Evolutionary conservation across 2,113 vertebrate genomes (phyloP), one percentile per base, ranked within the genome.

Genomic region (Nothocercus julius): DNA sequence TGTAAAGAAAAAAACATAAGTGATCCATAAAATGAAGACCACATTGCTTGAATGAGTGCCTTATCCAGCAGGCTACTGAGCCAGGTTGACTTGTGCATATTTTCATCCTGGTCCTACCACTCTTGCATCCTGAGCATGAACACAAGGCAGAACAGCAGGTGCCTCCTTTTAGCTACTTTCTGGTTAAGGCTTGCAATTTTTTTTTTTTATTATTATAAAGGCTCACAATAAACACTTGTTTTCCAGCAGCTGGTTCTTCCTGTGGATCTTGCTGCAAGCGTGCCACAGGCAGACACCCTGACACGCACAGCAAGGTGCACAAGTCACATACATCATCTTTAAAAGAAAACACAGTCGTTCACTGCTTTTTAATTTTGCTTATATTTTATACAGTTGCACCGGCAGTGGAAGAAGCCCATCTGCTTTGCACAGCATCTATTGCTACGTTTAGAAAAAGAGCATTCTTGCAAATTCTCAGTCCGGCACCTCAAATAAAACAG

Each of bases 341-440:
- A 5, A 11, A 22, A 63, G 80, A 27, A 11, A 4, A 0, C 34
- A 8, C 13, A 81, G 47, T 12, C 32, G 49, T 54, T 92, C 38
- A 30, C 2, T 73, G 82, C 64, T 54, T 89, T 88, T 78, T 64
- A 63, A 16, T 78, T 64, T 30, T 81, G 78, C 59, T 88, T 84
- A 11, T 64, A 30, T 51, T 94, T 82, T 22, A 56, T 82, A 15
- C 32, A 38, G 28, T 82, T 72, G 62, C 42, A 82, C 0, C 20
- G 73, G 64, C 32, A 90, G 72, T 85, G 42, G 69, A 66, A 86
- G 32, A 68, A 92, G 47, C 56, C 72, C 22, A 32, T 47, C 90
- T 83, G 92, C 66, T 90, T 95, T 86, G 82, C 86, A 61, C 89
- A 92, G 91, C 69, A 82, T 83, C 93, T 87, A 90, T 21, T 92